phyloP scores from a whole-genome alignment of 2,888 invertebrate genomes.

The Lithophane leautieri region DNA sequence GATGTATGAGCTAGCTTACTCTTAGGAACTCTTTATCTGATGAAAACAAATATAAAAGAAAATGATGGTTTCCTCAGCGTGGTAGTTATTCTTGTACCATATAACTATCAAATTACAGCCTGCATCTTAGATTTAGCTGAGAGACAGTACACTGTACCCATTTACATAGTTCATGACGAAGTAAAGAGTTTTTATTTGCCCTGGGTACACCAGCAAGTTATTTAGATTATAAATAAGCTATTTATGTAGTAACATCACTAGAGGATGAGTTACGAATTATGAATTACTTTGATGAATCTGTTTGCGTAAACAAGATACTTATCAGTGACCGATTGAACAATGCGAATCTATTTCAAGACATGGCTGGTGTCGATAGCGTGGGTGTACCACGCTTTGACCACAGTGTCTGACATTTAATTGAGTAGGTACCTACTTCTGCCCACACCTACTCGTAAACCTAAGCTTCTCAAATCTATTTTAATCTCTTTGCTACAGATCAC shows the following conservation, averaged over 20 bases:
- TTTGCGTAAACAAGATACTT: not conserved
- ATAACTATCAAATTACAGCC: too few relatives aligned
- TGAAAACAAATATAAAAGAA: not conserved
- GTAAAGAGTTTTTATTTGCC: not conserved
- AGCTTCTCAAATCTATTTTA: constrained; percentile 14
- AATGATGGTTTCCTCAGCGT: not conserved
- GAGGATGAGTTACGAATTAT: too few relatives aligned
- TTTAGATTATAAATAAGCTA: not conserved
- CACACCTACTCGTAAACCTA: constrained; percentile 6
- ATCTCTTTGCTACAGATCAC: constrained; percentile 9
- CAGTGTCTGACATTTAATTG: constrained; percentile 19
- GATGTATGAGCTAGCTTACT: not conserved
- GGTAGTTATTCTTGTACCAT: not conserved
- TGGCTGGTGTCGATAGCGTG: not conserved
- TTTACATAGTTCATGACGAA: not conserved
- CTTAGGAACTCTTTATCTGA: not conserved
- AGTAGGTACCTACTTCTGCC: constrained; percentile 10
- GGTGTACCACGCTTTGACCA: constrained; percentile 10
- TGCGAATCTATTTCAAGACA: constrained; percentile 1
- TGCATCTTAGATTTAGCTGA: not conserved
- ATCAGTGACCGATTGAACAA: not conserved
- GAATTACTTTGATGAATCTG: not conserved
- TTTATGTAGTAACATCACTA: not conserved
- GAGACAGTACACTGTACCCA: not conserved
- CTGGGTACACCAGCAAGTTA: not conserved